These are phyloP conservation scores for Aphidius ervi DNA, from an alignment of 1,140 invertebrate genomes.

Conservation along the genomic window DNA sequence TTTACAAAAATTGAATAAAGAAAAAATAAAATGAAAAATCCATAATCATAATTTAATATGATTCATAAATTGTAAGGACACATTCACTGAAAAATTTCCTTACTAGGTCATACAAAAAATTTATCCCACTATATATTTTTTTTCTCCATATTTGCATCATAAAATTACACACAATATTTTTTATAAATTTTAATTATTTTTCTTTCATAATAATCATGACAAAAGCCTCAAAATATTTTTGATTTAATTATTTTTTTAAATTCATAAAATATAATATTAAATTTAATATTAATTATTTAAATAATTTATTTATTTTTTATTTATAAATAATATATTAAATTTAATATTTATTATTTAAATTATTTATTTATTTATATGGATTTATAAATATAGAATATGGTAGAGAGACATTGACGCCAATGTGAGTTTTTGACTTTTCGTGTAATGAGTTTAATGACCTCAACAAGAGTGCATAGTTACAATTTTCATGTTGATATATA, in stretches of 20 bases:
- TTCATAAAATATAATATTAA: too few species aligned
- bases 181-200: too few species aligned
- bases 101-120: constrained; percentile 9
- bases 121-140: not conserved
- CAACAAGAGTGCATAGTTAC: not conserved
- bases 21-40: too few species aligned
- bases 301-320: too few species aligned
- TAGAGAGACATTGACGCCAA: not conserved
- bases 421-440: constrained; percentile 9
- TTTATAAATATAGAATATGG: not conserved
- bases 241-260: too few species aligned
- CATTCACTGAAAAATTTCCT: constrained; percentile 3
- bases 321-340: too few species aligned
- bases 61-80: constrained; percentile 16
- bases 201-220: too few species aligned
- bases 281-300: too few species aligned
- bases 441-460: constrained; percentile 13
- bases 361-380: too few species aligned
- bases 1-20: too few species aligned
- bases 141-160: constrained; percentile 5
- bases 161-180: not conserved
- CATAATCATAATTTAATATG: not conserved
- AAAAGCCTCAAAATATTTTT: too few species aligned
- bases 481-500: constrained; percentile 4
- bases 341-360: too few species aligned